Conservation (phyloP, 1,140 invertebrate species). For the Zaprionus africanus region DNA sequence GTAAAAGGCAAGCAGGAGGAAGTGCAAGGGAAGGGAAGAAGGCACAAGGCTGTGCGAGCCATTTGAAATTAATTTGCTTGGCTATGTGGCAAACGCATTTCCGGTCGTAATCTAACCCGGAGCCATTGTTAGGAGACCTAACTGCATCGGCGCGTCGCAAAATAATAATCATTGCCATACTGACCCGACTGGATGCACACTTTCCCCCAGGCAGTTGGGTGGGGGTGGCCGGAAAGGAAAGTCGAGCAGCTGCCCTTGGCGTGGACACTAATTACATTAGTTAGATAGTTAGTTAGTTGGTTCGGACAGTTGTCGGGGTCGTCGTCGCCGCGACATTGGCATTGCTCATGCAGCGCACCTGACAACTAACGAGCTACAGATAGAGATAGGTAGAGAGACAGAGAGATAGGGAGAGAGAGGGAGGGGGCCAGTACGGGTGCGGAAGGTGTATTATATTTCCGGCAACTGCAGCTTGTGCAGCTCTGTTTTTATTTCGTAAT, state of each 20-base stretch:
- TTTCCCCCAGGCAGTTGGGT: background rate
- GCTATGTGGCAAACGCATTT: conserved; percentile 1
- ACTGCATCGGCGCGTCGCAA: conserved; percentile 1
- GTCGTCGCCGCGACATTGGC: conserved; percentile 24
- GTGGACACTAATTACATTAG: conserved; percentile 31
- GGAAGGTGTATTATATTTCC: conserved; percentile 26
- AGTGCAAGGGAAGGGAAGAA: background rate
- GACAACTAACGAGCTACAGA: background rate
- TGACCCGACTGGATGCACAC: background rate
- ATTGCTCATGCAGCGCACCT: conserved; percentile 2
- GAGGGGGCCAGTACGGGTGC: background rate
- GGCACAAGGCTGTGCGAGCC: background rate
- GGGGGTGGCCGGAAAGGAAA: background rate
- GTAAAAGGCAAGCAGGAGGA: background rate
- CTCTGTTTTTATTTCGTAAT: background rate
- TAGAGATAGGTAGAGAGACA: background rate
- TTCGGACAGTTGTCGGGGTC: conserved; percentile 2
- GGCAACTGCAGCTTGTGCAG: conserved; percentile 8
- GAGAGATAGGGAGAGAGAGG: background rate
- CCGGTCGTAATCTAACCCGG: conserved; percentile 6
- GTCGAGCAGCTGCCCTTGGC: background rate
- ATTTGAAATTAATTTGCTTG: conserved; percentile 1
- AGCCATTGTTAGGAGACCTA: conserved; percentile 11
- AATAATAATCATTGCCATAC: conserved; percentile 17
- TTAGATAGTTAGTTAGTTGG: conserved; percentile 28